phyloP scores from a whole-genome alignment of 2,797 vertebrate species.

The Percopsis omiscomaycus region DNA sequence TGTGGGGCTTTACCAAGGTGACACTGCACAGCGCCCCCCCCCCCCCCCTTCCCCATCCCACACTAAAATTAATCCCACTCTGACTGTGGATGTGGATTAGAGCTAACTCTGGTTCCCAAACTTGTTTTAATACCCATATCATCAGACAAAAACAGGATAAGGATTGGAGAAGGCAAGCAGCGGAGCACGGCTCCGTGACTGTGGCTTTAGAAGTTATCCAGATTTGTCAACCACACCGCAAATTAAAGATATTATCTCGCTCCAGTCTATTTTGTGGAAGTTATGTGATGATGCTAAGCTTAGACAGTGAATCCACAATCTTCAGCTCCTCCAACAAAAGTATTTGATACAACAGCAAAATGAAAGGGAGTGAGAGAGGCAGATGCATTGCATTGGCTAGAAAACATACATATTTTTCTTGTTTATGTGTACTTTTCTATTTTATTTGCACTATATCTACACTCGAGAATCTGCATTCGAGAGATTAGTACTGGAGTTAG shows the following conservation, averaged over 20 bases:
- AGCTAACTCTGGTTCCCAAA: constrained; percentile 70
- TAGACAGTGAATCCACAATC: constrained; percentile 68
- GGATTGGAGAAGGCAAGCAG: constrained; percentile 68
- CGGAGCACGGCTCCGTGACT: constrained; percentile 57
- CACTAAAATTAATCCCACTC: constrained; percentile 72
- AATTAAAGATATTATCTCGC: constrained; percentile 80
- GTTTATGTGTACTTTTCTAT: constrained; percentile 6
- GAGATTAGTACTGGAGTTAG: background rate
- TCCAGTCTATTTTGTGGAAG: constrained; percentile 73
- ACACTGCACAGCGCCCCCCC: constrained; percentile 43
- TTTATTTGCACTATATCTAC: constrained; percentile 31
- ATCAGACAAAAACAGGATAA: constrained; percentile 75
- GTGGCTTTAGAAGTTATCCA: constrained; percentile 70
- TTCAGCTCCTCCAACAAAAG: constrained; percentile 55
- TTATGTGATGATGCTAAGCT: constrained; percentile 65
- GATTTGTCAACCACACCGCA: constrained; percentile 76
- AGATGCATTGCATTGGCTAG: constrained; percentile 38
- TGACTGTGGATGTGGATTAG: constrained; percentile 76
- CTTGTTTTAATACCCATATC: constrained; percentile 78
- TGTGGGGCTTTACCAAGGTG: constrained; percentile 68
- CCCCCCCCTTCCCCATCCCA: constrained; percentile 34
- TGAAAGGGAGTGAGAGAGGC: constrained; percentile 23
- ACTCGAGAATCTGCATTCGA: constrained; percentile 27
- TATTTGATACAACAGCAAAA: constrained; percentile 35
- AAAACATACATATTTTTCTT: constrained; percentile 7